Evolutionary conservation across 2,888 invertebrate species (phyloP).

Genomic region (Callinectes sapidus): DNA sequence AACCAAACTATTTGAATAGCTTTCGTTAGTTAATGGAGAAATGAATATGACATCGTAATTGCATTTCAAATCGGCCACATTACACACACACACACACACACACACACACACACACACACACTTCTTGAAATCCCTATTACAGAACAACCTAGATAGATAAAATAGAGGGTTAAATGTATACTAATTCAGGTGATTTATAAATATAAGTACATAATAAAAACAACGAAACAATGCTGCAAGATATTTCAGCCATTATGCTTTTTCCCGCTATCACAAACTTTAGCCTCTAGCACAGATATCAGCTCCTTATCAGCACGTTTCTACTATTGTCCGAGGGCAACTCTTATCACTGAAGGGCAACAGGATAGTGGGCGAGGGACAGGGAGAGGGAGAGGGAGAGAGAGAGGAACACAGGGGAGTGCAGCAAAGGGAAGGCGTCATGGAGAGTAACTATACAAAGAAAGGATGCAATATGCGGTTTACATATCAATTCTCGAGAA

Average conservation of each 20-base stretch:
- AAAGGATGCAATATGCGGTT: too few species aligned
- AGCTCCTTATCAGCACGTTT: neutral
- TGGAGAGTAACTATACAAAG: neutral
- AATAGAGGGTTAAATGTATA: too few species aligned
- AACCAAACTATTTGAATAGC: too few species aligned
- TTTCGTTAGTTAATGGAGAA: too few species aligned
- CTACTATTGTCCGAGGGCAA: neutral
- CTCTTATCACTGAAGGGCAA: neutral
- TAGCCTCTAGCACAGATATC: neutral
- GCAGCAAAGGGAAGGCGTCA: neutral
- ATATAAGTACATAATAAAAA: too few species aligned
- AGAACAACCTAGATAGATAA: too few species aligned
- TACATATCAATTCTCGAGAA: neutral
- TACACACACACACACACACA: too few species aligned
- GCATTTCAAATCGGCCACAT: too few species aligned
- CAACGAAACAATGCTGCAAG: neutral
- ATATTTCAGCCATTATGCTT: neutral
- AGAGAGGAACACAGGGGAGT: neutral
- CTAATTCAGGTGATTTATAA: too few species aligned
- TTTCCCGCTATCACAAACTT: neutral
- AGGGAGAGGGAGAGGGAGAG: neutral
- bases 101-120: too few species aligned
- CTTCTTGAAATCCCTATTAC: too few species aligned
- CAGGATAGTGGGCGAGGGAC: neutral
- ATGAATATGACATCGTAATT: too few species aligned